phyloP scores from a whole-genome alignment of 2,888 invertebrate genomes.

The Lithosia quadra region DNA sequence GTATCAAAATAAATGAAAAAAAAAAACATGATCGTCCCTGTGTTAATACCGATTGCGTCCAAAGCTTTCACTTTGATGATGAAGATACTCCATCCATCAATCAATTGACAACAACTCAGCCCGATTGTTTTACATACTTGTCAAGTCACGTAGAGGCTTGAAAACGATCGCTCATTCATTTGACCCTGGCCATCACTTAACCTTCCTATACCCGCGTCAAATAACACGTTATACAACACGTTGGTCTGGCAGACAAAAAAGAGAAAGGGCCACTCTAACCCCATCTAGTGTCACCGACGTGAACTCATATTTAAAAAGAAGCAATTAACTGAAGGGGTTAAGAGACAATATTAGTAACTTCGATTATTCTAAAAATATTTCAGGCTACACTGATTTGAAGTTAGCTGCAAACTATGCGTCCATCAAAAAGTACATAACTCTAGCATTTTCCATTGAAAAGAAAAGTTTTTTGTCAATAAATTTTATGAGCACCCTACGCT shows the following conservation, averaged over 20 bases:
- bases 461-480: too few relatives aligned
- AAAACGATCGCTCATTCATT: slow-evolving; percentile 4
- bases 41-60: too few relatives aligned
- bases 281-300: background rate
- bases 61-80: too few relatives aligned
- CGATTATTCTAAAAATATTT: too few relatives aligned
- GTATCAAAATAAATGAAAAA: too few relatives aligned
- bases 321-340: background rate
- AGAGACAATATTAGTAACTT: background rate
- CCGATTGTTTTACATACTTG: slow-evolving; percentile 3
- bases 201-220: background rate
- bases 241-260: background rate
- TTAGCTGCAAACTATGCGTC: too few relatives aligned
- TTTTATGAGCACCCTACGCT: too few relatives aligned
- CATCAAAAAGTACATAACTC: too few relatives aligned
- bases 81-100: background rate
- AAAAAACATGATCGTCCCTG: too few relatives aligned
- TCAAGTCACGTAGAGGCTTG: background rate
- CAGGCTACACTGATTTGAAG: too few relatives aligned
- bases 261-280: background rate
- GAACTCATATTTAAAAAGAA: background rate
- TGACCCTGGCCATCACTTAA: background rate
- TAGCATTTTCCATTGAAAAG: too few relatives aligned
- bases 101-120: background rate
- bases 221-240: background rate